Evolutionary conservation across 2,888 invertebrate genomes (phyloP), one percentile per base, ranked within the genome.

Genomic region (Galerucella nymphaeae): DNA sequence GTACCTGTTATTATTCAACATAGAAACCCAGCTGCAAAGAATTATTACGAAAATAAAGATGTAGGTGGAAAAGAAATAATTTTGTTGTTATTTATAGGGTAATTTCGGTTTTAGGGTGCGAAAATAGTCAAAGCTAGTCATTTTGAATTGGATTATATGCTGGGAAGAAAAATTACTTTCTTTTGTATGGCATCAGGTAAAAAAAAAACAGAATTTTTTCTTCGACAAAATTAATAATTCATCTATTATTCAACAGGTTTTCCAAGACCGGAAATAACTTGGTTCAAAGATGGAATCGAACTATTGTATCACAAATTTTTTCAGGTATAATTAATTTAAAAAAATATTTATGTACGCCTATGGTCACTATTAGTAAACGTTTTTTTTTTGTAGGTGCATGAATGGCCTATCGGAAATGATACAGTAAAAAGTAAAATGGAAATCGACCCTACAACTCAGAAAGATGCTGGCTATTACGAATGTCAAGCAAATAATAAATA

Each of bases 241-340:
- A 4, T n/a, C 6, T 1, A 59, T 18, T 48, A 63, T 73, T 70
- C 23, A 2, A 23, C 30, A 86, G 87, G 93, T 53, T 88, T 89
- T 71, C 93, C 93, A 1, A 85, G 93, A 72, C 93, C 93, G 0
- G 91, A 92, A 84, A 92, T 94, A 69, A 93, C 92, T 45, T 94
- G 93, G 93, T 91, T 91, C 81, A 93, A 93, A 83, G 93, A 94
- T 82, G 93, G 93, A 3, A 91, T 93, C 58, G 93, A 94, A 83
- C 84, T 93, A n/a, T 92, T 91, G 77, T 90, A 91, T 58, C 92
- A 93, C 81, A 90, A 89, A 81, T 92, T 91, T 83, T 91, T 92
- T 77, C 92, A 92, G 88, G 92, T 91, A 85, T 30, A 30, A 30
- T 30, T 23, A 23, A 23, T 23, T 23, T 30, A 30, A 30, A 30